Evolutionary conservation across 2,113 vertebrate genomes (phyloP).

Genomic region (Pterocles orientalis): DNA sequence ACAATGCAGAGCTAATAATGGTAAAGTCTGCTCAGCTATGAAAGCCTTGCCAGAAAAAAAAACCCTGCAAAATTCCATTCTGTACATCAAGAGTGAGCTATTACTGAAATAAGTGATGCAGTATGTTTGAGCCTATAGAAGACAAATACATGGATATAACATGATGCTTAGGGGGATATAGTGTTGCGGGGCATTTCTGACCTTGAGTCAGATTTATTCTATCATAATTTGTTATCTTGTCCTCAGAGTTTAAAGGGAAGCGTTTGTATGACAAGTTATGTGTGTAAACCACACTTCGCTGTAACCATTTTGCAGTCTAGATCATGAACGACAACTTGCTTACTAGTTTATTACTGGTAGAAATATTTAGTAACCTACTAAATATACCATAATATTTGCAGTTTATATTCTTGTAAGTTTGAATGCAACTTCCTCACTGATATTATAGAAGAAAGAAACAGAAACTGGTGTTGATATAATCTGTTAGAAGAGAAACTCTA

Average conservation of each 20-base stretch:
- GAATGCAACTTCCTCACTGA: neutral
- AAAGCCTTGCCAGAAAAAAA: neutral
- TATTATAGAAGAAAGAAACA: neutral
- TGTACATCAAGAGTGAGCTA: neutral
- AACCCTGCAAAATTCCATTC: neutral
- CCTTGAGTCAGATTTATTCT: neutral
- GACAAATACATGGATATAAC: too few species aligned
- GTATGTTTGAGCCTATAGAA: neutral
- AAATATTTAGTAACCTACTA: neutral
- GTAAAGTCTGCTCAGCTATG: neutral
- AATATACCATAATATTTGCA: neutral
- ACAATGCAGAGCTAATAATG: neutral
- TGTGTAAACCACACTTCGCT: neutral
- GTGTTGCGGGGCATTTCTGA: neutral
- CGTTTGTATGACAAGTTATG: neutral
- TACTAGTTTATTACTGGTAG: neutral
- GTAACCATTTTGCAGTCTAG: rapidly evolving
- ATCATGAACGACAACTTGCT: neutral
- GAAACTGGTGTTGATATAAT: neutral
- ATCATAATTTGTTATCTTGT: neutral
- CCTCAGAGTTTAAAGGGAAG: neutral
- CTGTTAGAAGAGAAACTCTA: neutral
- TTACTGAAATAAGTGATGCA: neutral
- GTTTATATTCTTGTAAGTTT: neutral
- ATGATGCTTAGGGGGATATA: neutral